Evolutionary conservation across 1,140 invertebrate species (phyloP).

Genomic region (Diplogasteroides magnus): DNA sequence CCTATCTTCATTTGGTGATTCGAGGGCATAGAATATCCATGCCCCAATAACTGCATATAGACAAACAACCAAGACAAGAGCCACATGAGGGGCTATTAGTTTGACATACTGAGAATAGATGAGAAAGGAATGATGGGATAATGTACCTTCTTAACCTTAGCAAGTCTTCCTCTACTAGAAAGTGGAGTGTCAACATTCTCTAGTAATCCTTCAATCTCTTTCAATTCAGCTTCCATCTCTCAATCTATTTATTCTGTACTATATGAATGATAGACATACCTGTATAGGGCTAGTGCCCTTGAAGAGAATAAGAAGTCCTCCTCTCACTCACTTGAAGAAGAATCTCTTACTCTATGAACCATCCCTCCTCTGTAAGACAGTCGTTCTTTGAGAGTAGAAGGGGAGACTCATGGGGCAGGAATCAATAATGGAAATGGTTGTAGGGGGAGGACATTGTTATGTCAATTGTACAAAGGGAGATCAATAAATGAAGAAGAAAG

Average conservation of each 20-base stretch:
- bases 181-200: constrained; percentile 8
- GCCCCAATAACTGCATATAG: constrained; percentile 92
- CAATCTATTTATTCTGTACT: background rate
- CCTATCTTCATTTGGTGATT: constrained; percentile 67
- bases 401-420: background rate
- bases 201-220: constrained; percentile 21
- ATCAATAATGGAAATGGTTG: constrained; percentile 1
- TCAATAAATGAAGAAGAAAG: background rate
- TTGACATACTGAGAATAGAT: constrained; percentile 46
- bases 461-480: background rate
- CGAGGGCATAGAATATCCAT: constrained; percentile 79
- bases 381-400: background rate
- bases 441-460: constrained; percentile 7
- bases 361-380: background rate
- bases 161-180: background rate
- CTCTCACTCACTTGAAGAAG: background rate
- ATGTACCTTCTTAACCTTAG: background rate
- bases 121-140: constrained; percentile 12
- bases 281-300: background rate
- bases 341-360: constrained; percentile 1
- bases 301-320: background rate
- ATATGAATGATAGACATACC: background rate
- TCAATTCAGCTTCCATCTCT: constrained; percentile 13
- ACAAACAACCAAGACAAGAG: constrained; percentile 85
- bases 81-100: constrained; percentile 65